phyloP scores from a whole-genome alignment of 1,140 invertebrate genomes.

The Bombus turneri region DNA sequence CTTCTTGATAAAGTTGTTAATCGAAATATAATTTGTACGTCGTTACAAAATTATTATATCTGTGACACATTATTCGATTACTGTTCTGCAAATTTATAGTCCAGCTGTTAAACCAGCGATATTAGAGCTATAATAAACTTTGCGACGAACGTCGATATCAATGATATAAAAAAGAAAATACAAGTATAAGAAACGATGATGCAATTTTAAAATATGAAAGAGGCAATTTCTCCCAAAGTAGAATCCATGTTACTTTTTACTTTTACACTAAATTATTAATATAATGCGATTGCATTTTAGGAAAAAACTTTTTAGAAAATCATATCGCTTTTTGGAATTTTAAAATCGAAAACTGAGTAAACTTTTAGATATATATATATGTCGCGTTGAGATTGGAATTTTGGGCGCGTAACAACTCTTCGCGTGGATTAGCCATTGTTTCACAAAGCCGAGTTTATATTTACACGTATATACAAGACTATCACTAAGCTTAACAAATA shows the following conservation, averaged over 20 bases:
- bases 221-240: background rate
- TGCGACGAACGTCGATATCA: background rate
- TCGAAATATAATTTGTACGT: background rate
- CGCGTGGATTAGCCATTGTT: no score
- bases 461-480: no score
- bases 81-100: background rate
- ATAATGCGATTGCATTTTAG: background rate
- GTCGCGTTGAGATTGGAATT: no score
- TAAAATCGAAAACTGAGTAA: background rate
- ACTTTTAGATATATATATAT: background rate
- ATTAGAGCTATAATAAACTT: background rate
- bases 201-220: background rate
- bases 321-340: background rate
- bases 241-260: no score
- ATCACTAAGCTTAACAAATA: no score
- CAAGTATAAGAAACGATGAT: background rate
- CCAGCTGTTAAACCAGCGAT: background rate
- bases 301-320: background rate
- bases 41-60: background rate
- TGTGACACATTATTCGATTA: background rate
- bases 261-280: background rate
- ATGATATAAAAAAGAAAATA: background rate
- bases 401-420: no score
- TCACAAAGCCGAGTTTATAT: no score
- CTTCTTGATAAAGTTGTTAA: background rate